These are phyloP conservation scores for Sula dactylatra DNA, from an alignment of 2,113 vertebrate genomes.

Conservation along the genomic window DNA sequence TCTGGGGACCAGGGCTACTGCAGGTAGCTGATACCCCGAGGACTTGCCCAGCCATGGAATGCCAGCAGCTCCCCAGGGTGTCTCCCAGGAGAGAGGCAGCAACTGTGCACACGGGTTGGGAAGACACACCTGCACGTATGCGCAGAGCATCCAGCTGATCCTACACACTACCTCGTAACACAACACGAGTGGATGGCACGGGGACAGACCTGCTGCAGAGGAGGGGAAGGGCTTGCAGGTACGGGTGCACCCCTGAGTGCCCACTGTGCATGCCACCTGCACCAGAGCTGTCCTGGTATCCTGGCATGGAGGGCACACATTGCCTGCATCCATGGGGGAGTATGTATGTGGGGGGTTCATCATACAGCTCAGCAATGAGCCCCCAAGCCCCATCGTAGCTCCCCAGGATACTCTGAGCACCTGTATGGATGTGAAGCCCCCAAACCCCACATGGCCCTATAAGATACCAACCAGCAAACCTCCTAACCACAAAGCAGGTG, in stretches of 20 bases:
- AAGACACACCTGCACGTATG: neutral
- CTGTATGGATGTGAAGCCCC: neutral
- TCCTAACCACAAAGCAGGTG: neutral
- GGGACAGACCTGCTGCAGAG: neutral
- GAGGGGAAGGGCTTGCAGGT: neutral
- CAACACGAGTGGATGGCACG: accelerated
- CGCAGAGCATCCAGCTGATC: neutral
- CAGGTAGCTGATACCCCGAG: accelerated
- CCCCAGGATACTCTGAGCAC: neutral
- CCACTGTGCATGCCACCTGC: accelerated
- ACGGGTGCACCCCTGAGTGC: no score
- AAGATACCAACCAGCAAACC: neutral
- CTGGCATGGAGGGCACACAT: accelerated
- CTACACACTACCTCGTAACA: accelerated
- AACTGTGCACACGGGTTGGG: accelerated
- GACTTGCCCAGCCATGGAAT: neutral
- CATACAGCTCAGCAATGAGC: neutral
- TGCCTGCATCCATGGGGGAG: accelerated
- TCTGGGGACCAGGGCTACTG: neutral
- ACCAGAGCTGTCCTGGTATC: neutral
- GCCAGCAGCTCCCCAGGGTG: neutral
- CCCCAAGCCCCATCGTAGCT: neutral
- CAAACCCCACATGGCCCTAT: accelerated
- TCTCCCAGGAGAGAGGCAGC: neutral
- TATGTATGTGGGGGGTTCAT: neutral